Evolutionary conservation across 2,113 vertebrate species (phyloP).

Genomic region (Phycodurus eques): DNA sequence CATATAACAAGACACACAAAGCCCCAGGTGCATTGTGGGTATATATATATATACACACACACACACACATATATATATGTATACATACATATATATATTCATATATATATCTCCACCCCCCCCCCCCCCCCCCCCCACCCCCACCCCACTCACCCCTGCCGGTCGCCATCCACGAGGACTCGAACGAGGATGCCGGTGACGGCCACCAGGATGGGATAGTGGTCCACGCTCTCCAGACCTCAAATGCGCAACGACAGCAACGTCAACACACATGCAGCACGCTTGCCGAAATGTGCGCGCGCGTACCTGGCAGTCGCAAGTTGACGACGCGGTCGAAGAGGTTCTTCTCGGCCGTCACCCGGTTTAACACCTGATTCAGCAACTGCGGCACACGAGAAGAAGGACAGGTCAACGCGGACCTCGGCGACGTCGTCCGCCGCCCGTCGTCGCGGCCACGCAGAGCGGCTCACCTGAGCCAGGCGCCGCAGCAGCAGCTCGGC

Average conservation of each 20-base stretch:
- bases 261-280: neutral
- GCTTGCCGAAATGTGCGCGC: neutral
- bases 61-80: too few species aligned
- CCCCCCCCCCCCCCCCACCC: too few species aligned
- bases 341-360: constrained; percentile 69
- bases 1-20: too few species aligned
- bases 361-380: constrained; percentile 67
- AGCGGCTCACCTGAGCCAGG: constrained; percentile 84
- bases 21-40: neutral
- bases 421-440: too few species aligned
- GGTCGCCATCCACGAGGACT: constrained; percentile 85
- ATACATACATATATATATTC: too few species aligned
- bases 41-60: too few species aligned
- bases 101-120: too few species aligned
- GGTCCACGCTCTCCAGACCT: constrained; percentile 97
- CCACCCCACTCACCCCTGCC: constrained; percentile 83
- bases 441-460: too few species aligned
- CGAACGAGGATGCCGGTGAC: constrained; percentile 93
- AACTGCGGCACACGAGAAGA: constrained; percentile 34
- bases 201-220: constrained; percentile 96
- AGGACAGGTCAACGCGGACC: neutral
- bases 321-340: constrained; percentile 69
- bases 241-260: neutral
- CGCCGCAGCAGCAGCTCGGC: constrained; percentile 92
- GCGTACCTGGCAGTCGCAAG: constrained; percentile 64